These are phyloP conservation scores for Myotis daubentonii DNA, from an alignment of 2,797 vertebrate genomes.

Conservation along the genomic window DNA sequence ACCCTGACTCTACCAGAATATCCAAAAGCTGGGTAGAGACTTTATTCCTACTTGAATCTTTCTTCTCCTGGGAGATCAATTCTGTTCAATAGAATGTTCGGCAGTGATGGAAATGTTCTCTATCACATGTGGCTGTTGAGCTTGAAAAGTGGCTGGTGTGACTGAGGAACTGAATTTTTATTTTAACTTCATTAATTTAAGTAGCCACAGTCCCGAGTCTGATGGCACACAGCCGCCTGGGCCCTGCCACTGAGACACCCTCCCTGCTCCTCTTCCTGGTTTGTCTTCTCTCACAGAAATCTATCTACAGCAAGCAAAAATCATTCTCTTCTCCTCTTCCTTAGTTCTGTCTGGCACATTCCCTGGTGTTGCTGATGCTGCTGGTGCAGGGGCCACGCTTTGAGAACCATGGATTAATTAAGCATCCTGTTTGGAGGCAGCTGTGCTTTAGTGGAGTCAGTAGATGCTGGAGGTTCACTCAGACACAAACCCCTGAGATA, in stretches of 20 bases:
- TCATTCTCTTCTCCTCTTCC: not conserved
- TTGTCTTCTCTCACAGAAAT: constrained; percentile 27
- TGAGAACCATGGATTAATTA: not conserved
- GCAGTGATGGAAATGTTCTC: not conserved
- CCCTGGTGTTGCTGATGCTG: not conserved
- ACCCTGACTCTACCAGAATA: not conserved
- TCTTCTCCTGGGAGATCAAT: not conserved
- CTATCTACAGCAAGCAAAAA: not conserved
- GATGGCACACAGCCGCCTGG: not conserved
- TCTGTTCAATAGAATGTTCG: not conserved
- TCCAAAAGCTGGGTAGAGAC: not conserved
- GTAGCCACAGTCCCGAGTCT: not conserved
- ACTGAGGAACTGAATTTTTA: constrained; percentile 1
- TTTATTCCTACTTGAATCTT: not conserved
- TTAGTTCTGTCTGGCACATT: not conserved
- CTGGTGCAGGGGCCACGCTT: not conserved
- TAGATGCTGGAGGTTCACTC: not conserved
- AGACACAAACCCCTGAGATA: not conserved
- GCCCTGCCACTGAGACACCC: not conserved
- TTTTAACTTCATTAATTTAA: constrained; percentile 30
- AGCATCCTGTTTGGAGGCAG: not conserved
- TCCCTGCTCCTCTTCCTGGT: not conserved
- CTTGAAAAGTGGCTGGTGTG: constrained; percentile 2
- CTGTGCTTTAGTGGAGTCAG: not conserved
- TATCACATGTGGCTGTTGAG: not conserved